phyloP scores from a whole-genome alignment of 2,888 invertebrate genomes.

The Dasysyrphus albostriatus region DNA sequence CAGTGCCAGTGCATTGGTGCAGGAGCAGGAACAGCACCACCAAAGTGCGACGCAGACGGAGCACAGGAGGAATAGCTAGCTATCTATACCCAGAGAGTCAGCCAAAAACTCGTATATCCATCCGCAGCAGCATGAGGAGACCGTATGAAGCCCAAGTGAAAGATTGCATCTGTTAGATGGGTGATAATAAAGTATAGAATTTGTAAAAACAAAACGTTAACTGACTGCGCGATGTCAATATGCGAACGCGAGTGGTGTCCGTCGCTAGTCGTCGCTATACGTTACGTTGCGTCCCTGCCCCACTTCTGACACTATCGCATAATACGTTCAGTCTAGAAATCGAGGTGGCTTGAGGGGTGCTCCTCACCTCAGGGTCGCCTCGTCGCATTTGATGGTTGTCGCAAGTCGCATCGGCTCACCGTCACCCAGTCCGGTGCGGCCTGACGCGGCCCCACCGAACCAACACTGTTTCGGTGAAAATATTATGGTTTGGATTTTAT shows the following conservation, averaged over 20 bases:
- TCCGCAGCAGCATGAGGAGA: constrained; percentile 37
- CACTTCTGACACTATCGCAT: constrained; percentile 56
- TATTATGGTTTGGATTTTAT: constrained; percentile 60
- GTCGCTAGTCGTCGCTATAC: neutral
- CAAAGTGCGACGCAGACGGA: neutral
- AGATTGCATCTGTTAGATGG: constrained; percentile 75
- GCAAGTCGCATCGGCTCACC: constrained; percentile 57
- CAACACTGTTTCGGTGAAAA: constrained; percentile 37
- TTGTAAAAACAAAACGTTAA: constrained; percentile 78
- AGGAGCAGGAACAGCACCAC: constrained; percentile 16
- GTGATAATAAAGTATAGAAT: constrained; percentile 77
- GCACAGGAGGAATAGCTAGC: neutral
- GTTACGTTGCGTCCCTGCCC: constrained; percentile 20
- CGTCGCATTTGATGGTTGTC: constrained; percentile 65
- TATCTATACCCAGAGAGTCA: neutral
- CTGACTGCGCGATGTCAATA: constrained; percentile 77
- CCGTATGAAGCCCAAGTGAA: constrained; percentile 70
- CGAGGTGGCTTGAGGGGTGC: neutral
- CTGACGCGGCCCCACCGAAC: neutral
- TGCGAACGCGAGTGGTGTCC: constrained; percentile 72
- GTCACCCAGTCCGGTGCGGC: neutral
- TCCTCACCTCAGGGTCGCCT: constrained; percentile 41
- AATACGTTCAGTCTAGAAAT: constrained; percentile 20
- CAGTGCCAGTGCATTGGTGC: constrained; percentile 5
- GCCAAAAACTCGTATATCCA: constrained; percentile 47